A percentile compares a stretch with the other conserved stretches of the same genome.
These are phyloP conservation scores for Thymallus thymallus DNA, from an alignment of 2,113 vertebrate genomes.

Conservation along the genomic window DNA sequence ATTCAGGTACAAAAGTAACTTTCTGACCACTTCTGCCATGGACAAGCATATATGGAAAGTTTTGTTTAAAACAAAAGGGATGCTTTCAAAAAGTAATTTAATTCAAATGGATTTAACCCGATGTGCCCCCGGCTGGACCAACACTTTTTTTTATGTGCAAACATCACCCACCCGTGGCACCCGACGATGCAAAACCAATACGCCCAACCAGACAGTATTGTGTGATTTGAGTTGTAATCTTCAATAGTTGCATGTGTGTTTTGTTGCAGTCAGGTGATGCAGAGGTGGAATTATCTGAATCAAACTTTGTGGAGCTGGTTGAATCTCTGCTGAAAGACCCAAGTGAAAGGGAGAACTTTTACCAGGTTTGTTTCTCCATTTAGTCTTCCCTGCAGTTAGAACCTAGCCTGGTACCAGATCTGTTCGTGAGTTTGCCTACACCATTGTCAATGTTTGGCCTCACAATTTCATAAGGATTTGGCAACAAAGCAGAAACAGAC, in stretches of 20 bases:
- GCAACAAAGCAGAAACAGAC: neutral
- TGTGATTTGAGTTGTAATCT: neutral
- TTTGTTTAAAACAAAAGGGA: no score
- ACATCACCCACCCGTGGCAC: no score
- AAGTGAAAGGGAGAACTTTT: constrained; percentile 62
- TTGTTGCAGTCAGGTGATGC: constrained; percentile 60
- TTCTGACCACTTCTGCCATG: no score
- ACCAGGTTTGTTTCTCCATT: constrained; percentile 57
- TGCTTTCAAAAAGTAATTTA: neutral
- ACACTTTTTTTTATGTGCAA: no score
- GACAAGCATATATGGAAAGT: no score
- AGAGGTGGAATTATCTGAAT: constrained; percentile 62
- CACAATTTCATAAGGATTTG: neutral
- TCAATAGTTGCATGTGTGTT: neutral
- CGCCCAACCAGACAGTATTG: neutral
- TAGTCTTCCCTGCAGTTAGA: neutral
- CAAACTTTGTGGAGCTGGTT: constrained; percentile 66
- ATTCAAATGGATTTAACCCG: no score
- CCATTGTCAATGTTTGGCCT: neutral
- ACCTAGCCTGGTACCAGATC: neutral
- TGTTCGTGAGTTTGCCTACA: neutral
- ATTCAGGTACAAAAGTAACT: no score
- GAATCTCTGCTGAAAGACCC: constrained; percentile 61
- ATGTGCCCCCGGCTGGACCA: no score
- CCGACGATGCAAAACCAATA: no score